Evolutionary conservation across 2,888 invertebrate genomes (phyloP).

Genomic region (Lepidochitona cinerea): DNA sequence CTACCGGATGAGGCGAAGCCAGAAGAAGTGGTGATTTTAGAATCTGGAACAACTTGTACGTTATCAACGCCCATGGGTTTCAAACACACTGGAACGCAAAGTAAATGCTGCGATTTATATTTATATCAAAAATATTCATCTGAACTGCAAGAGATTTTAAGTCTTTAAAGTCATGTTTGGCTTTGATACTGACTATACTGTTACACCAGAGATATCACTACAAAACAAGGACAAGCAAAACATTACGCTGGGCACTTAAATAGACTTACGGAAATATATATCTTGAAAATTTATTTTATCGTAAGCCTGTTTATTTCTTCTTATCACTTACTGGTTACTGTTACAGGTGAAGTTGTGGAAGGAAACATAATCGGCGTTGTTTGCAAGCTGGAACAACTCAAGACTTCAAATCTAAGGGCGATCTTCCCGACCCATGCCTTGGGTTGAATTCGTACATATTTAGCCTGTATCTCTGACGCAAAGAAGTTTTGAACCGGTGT

Average conservation of each 20-base stretch:
- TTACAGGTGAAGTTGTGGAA: too few relatives aligned
- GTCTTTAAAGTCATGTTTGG: too few relatives aligned
- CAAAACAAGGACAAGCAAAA: too few relatives aligned
- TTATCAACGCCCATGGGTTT: constrained; percentile 52
- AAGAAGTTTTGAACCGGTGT: constrained; percentile 34
- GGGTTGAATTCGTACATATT: constrained; percentile 49
- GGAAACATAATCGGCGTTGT: background rate
- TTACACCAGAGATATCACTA: too few relatives aligned
- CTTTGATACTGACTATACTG: too few relatives aligned
- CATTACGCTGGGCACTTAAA: too few relatives aligned
- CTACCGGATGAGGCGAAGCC: constrained; percentile 39
- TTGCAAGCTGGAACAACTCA: constrained; percentile 34
- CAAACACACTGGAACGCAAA: constrained; percentile 39
- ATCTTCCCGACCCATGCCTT: constrained; percentile 45
- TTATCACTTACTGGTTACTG: too few relatives aligned
- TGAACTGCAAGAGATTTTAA: too few relatives aligned
- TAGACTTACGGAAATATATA: too few relatives aligned
- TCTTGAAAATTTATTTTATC: too few relatives aligned
- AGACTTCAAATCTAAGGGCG: constrained; percentile 51
- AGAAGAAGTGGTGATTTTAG: constrained; percentile 47
- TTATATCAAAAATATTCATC: too few relatives aligned
- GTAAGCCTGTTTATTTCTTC: too few relatives aligned
- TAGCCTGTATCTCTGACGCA: constrained; percentile 45
- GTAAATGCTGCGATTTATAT: background rate
- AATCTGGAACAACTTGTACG: constrained; percentile 34